These are phyloP conservation scores for Steinernema feltiae DNA, from an alignment of 1,140 invertebrate genomes.

Conservation along the genomic window DNA sequence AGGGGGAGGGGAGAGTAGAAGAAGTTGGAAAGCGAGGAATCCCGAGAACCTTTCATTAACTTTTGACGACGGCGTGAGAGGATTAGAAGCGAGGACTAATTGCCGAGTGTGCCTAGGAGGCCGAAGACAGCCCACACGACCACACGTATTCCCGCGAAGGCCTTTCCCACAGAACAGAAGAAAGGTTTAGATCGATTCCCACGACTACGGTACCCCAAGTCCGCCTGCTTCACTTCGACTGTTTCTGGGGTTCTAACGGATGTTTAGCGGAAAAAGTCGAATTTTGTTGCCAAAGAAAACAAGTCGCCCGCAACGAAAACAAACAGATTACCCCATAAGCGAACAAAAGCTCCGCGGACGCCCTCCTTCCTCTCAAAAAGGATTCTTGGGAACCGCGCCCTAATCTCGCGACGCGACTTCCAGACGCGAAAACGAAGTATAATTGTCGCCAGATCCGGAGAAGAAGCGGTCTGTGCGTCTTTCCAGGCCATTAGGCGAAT, in stretches of 20 bases:
- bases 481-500: neutral
- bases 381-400: too few relatives aligned
- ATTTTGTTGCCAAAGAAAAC: neutral
- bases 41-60: constrained; percentile 15
- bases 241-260: too few relatives aligned
- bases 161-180: neutral
- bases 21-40: neutral
- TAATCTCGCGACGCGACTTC: too few relatives aligned
- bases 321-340: neutral
- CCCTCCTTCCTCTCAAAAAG: too few relatives aligned
- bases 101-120: neutral
- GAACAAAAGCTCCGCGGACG: too few relatives aligned
- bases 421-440: too few relatives aligned
- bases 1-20: neutral
- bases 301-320: neutral
- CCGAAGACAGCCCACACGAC: neutral
- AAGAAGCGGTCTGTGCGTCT: too few relatives aligned
- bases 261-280: neutral
- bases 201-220: neutral
- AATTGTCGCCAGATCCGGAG: too few relatives aligned
- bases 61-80: neutral
- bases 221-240: too few relatives aligned
- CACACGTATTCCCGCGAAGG: neutral
- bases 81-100: constrained; percentile 2
- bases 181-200: too few relatives aligned